phyloP scores from a whole-genome alignment of 2,113 vertebrate genomes.

The Protomyctophum bolini region DNA sequence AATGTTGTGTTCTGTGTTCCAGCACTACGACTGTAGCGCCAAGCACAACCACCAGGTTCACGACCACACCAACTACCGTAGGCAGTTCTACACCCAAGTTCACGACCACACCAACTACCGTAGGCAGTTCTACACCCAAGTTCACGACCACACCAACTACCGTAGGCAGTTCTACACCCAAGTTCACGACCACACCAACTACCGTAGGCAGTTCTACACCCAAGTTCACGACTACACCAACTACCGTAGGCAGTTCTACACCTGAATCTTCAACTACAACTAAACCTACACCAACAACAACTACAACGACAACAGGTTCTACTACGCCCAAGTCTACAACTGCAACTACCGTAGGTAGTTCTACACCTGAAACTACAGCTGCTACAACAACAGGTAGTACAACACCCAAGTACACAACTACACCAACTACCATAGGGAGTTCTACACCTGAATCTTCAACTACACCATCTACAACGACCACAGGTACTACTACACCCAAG shows the following conservation, averaged over 20 bases:
- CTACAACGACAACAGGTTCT: no score
- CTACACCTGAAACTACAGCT: no score
- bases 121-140: not conserved
- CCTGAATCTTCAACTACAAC: not conserved
- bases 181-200: not conserved
- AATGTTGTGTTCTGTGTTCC: constrained; percentile 28
- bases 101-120: not conserved
- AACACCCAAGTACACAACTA: no score
- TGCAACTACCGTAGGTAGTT: not conserved
- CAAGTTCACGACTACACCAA: not conserved
- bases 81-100: not conserved
- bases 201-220: not conserved
- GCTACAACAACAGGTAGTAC: no score
- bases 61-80: not conserved
- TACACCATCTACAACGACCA: not conserved
- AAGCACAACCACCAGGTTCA: not conserved
- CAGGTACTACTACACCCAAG: no score
- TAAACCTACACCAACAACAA: no score
- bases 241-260: not conserved
- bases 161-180: not conserved
- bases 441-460: no score
- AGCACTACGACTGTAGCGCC: not conserved
- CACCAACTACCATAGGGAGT: no score
- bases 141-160: not conserved
- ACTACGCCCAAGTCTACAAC: not conserved